Conservation (phyloP, 2,113 vertebrate genomes). For the Noctilio leporinus region DNA sequence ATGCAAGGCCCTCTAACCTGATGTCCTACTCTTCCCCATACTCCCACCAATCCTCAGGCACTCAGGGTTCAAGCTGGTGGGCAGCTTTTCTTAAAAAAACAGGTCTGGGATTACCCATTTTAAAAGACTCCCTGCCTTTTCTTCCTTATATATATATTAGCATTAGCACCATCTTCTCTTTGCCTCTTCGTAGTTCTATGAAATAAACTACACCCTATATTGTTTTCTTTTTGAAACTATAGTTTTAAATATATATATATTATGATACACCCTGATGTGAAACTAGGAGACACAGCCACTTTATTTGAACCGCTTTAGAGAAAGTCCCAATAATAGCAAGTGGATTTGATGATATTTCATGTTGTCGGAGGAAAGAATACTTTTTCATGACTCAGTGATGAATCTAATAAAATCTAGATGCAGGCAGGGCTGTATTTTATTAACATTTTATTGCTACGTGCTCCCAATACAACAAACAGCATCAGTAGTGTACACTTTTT, state of each 20-base stretch:
- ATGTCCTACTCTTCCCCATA: neutral
- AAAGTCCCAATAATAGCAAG: neutral
- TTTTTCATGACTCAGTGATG: neutral
- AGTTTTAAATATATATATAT: neutral
- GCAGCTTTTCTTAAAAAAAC: neutral
- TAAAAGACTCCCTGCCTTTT: neutral
- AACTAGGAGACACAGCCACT: neutral
- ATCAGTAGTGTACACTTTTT: conserved; percentile 94
- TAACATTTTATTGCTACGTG: conserved; percentile 88
- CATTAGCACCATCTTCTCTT: neutral
- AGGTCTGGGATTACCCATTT: neutral
- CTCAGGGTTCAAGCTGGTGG: neutral
- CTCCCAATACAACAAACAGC: conserved; percentile 91
- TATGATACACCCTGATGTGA: neutral
- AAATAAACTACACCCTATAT: neutral
- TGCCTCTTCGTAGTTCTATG: neutral
- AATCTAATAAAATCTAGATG: neutral
- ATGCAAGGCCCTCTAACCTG: neutral
- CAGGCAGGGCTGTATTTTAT: conserved; percentile 38
- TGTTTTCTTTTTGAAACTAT: neutral
- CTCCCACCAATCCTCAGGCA: neutral
- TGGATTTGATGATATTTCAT: neutral
- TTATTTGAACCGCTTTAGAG: neutral
- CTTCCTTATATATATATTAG: neutral
- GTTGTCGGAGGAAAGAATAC: neutral